Conservation (phyloP, 2,797 vertebrate genomes). For the Trichosurus vulpecula region DNA sequence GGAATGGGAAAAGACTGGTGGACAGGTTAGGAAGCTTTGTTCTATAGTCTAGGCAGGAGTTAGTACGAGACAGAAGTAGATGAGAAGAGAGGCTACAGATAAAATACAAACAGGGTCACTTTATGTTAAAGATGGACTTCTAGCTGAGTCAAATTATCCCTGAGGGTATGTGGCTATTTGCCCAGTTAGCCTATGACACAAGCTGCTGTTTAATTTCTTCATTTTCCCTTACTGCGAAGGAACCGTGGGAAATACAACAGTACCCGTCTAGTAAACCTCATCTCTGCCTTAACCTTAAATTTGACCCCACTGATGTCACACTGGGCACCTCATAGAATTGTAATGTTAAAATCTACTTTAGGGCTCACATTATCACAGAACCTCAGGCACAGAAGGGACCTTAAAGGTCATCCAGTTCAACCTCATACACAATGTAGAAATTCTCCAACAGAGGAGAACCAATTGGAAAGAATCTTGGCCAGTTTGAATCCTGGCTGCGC, state of each 20-base stretch:
- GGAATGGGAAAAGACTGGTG: neutral
- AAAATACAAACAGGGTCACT: neutral
- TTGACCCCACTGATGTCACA: neutral
- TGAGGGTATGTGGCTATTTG: neutral
- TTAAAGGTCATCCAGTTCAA: neutral
- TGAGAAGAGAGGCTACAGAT: neutral
- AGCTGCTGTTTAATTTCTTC: neutral
- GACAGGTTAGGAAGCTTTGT: neutral
- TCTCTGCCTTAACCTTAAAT: neutral
- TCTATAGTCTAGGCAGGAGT: neutral
- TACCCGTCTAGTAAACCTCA: neutral
- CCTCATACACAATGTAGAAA: neutral
- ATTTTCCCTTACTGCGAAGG: neutral
- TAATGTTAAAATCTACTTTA: neutral
- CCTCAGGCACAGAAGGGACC: neutral
- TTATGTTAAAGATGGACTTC: neutral
- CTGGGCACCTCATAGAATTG: neutral
- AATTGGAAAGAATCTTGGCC: neutral
- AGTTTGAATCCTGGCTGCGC: neutral
- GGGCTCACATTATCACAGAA: neutral
- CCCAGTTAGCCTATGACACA: neutral
- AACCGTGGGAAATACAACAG: neutral
- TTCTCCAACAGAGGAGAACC: slow-evolving; percentile 15
- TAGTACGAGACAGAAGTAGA: neutral
- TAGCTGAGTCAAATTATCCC: neutral